Conservation (phyloP, 2,113 vertebrate genomes). For the Cheirogaleus medius region DNA sequence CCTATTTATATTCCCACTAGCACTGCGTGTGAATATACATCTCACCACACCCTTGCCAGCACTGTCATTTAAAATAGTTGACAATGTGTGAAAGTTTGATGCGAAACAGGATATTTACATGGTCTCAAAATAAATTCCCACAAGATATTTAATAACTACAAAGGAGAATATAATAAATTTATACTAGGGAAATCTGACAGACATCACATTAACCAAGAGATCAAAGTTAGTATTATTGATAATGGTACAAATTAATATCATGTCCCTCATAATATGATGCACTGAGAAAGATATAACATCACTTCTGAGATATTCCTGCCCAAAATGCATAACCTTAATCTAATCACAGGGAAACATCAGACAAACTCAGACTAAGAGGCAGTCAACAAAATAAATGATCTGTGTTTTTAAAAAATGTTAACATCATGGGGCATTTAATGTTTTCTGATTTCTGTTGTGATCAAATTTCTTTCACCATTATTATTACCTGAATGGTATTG, state of each 20-base stretch:
- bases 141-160: conserved; percentile 15
- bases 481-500: neutral
- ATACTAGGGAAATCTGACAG: neutral
- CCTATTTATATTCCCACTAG: neutral
- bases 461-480: neutral
- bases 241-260: neutral
- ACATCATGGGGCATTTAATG: neutral
- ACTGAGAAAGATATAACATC: neutral
- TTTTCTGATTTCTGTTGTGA: neutral
- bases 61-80: neutral
- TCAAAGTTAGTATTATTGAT: neutral
- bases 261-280: neutral
- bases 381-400: conserved; percentile 27
- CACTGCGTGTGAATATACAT: neutral
- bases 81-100: neutral
- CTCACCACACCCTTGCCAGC: neutral
- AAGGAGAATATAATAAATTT: neutral
- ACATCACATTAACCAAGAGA: neutral
- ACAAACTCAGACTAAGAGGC: neutral
- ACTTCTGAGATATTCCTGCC: neutral
- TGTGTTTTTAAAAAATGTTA: conserved; percentile 1
- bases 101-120: neutral
- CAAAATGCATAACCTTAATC: neutral
- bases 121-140: conserved; percentile 32
- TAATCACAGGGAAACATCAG: neutral